Conservation (phyloP, 2,888 invertebrate genomes). For the Saturnia japonica region DNA sequence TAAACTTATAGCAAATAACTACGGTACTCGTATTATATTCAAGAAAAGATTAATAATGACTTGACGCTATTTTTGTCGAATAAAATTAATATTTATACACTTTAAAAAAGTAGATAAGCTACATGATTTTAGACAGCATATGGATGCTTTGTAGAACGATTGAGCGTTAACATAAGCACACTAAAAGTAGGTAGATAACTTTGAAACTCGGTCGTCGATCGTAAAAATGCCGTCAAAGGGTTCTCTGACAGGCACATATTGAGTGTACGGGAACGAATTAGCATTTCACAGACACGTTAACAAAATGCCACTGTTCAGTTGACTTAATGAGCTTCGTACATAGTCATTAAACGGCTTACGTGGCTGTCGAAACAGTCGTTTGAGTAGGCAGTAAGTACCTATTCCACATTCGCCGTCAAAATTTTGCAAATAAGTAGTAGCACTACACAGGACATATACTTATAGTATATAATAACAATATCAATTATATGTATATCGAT, state of each 20-base stretch:
- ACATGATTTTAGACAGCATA: neutral
- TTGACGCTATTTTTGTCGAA: neutral
- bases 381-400: conserved; percentile 35
- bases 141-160: neutral
- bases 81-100: neutral
- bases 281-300: conserved; percentile 75
- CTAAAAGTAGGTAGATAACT: conserved; percentile 51
- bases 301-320: conserved; percentile 62
- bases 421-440: conserved; percentile 60
- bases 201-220: conserved; percentile 45
- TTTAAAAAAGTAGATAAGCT: neutral
- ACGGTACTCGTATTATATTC: neutral
- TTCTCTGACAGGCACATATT: conserved; percentile 67
- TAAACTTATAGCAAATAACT: too few species aligned
- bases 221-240: conserved; percentile 66
- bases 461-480: too few species aligned
- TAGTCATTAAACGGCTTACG: conserved; percentile 70
- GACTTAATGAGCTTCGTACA: conserved; percentile 75
- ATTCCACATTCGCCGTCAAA: conserved; percentile 44
- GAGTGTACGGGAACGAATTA: conserved; percentile 72
- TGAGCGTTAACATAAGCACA: conserved; percentile 57
- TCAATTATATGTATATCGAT: neutral
- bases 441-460: conserved; percentile 39
- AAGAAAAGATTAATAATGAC: neutral
- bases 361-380: conserved; percentile 52